Base-by-base conservation (phyloP, 2,797 vertebrate genomes). In the Cossypha niveicapilla region DNA sequence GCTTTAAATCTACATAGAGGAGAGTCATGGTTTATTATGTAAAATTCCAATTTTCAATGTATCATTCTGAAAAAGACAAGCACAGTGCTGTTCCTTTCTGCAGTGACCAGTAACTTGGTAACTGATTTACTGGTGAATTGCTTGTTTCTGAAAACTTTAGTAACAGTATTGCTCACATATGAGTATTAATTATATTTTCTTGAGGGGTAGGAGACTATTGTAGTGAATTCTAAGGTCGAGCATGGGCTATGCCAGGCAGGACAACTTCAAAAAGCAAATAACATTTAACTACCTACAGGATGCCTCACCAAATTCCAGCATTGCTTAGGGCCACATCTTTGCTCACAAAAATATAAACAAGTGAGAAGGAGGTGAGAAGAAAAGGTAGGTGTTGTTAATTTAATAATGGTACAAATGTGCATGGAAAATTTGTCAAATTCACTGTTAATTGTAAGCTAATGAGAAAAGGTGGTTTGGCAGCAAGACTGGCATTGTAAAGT, bases 1-100 rank as follows among this genome's bases (percentile, higher is more conserved):
- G 99, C 91, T 98, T 99, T 94, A 99, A 93, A 77, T 99, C 99
- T 99, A 97, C 23, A 71, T 5, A 21, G 79, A 92, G 41, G 25
- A 92, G 15, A 94, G 19, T 45, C 17, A 81, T 6, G 19, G 24
- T 76, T 94, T 48, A 58, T 62, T 45, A 65, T 2, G 42, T 24
- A 42, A 65, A 60, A 76, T 74, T 15, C 28, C 21, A 37, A 23
- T 15, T 15, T 47, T 57, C 24, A 39, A 1, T 19, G 9, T 28
- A 19, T 54, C 18, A 23, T 83, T 68, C 66, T 28, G 9, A 56
- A 76, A 77, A 77, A 50, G 42, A 65, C 32, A 89, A 58, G 47
- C 24, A 72, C 32, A 32, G 16, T 10, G 13, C 30, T 3, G 23
- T 8, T 74, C 24, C 32, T 24, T 74, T 53, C 61, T 86, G 73